Percentiles rank a stretch among this genome's conserved stretches.
Evolutionary conservation across 2,113 vertebrate genomes (phyloP).

Genomic region (Paralichthys olivaceus): DNA sequence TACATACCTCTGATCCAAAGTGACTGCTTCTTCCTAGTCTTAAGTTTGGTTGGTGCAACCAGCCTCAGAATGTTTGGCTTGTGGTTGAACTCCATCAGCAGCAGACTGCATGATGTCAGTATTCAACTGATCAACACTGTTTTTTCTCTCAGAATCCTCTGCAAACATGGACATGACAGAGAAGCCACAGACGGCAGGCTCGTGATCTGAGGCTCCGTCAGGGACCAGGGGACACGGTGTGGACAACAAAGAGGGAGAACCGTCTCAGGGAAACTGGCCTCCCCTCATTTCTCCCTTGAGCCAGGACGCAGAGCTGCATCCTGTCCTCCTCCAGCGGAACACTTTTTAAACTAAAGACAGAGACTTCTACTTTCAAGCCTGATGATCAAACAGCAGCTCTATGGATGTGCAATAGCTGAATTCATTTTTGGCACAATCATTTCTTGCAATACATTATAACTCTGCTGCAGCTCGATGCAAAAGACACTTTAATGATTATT

Average conservation of each 20-base stretch:
- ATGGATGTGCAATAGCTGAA: neutral
- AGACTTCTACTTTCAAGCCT: neutral
- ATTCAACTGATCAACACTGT: neutral
- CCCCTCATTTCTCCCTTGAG: too few species aligned
- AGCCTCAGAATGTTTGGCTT: too few species aligned
- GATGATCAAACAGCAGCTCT: slow-evolving; percentile 37
- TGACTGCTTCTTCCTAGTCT: too few species aligned
- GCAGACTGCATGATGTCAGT: neutral
- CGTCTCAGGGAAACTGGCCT: neutral
- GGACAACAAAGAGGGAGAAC: neutral
- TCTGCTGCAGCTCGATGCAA: neutral
- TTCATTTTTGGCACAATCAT: too few species aligned
- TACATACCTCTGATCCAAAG: too few species aligned
- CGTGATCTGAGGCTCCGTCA: slow-evolving; percentile 23
- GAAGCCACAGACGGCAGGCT: slow-evolving; percentile 4
- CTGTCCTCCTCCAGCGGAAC: slow-evolving; percentile 2
- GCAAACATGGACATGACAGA: slow-evolving; percentile 46
- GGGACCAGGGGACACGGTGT: neutral
- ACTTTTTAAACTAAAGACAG: slow-evolving; percentile 2
- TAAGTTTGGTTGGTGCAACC: too few species aligned
- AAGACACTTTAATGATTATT: neutral
- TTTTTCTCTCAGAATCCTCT: slow-evolving; percentile 52
- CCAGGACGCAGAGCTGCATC: neutral
- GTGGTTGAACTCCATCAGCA: too few species aligned
- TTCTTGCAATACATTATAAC: neutral